Percentiles rank a stretch among this genome's conserved stretches.
Conservation (phyloP, 2,888 invertebrate genomes). For the Ectemnius lituratus region DNA sequence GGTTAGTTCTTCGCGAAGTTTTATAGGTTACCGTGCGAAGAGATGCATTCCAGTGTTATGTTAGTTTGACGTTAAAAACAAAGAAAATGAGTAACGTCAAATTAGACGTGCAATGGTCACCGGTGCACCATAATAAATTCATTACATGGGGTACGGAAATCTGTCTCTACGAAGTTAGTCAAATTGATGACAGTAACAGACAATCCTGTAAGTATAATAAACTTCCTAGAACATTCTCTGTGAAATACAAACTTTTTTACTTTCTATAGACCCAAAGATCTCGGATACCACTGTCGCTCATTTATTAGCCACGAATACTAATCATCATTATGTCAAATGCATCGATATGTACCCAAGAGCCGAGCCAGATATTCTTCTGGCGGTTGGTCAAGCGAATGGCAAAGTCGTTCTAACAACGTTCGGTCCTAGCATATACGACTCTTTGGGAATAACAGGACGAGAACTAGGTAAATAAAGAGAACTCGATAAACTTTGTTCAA, state of each 20-base stretch:
- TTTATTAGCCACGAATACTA: conserved; percentile 85
- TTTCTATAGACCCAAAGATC: conserved; percentile 81
- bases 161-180: conserved; percentile 88
- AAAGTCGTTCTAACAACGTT: conserved; percentile 89
- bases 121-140: conserved; percentile 87
- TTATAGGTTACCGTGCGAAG: background rate
- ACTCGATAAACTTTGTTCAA: too few relatives aligned
- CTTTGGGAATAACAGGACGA: conserved; percentile 84
- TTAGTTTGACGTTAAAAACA: too few relatives aligned
- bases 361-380: conserved; percentile 88
- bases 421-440: conserved; percentile 84
- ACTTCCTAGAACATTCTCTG: background rate
- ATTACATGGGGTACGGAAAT: conserved; percentile 95
- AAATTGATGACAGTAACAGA: conserved; percentile 80
- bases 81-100: conserved; percentile 81
- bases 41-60: conserved; percentile 9
- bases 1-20: too few relatives aligned
- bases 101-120: conserved; percentile 93
- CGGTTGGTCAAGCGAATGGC: conserved; percentile 94
- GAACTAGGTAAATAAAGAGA: conserved; percentile 83
- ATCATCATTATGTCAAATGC: conserved; percentile 90
- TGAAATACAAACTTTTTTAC: conserved; percentile 52
- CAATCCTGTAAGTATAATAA: conserved; percentile 73
- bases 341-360: conserved; percentile 91
- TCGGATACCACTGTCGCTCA: conserved; percentile 85